phyloP scores from a whole-genome alignment of 2,113 vertebrate genomes.

The Melanostigma gelatinosum region DNA sequence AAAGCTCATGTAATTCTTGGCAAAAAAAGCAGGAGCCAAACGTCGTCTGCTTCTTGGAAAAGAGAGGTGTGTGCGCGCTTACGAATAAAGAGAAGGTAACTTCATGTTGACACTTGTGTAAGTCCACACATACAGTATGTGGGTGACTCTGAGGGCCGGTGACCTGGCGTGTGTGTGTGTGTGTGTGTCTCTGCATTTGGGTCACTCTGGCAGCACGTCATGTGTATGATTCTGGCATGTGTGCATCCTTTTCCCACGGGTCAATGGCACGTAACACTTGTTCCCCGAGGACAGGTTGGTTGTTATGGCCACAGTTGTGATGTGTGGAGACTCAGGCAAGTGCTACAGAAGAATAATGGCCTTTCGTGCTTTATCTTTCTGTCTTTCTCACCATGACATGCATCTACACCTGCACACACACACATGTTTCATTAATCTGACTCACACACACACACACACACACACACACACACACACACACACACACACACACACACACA shows the following conservation, averaged over 20 bases:
- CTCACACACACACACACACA: neutral
- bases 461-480: neutral
- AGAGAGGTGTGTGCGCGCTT: neutral
- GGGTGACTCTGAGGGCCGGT: neutral
- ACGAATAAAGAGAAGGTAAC: slow-evolving; percentile 6
- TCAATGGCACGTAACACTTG: slow-evolving; percentile 45
- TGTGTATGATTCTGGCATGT: slow-evolving; percentile 32
- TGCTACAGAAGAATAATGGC: slow-evolving; percentile 42
- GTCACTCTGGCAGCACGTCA: slow-evolving; percentile 2
- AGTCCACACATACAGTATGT: neutral
- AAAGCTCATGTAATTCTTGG: slow-evolving; percentile 72
- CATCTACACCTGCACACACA: neutral
- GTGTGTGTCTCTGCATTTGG: neutral
- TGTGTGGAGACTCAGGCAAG: slow-evolving; percentile 53
- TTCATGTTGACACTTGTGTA: neutral
- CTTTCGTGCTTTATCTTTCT: slow-evolving; percentile 12
- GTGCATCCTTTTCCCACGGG: slow-evolving; percentile 39
- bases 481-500: neutral
- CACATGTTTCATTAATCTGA: neutral
- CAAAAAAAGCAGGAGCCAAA: slow-evolving; percentile 44
- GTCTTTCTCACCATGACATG: neutral
- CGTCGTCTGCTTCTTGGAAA: slow-evolving; percentile 17
- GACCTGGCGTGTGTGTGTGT: neutral
- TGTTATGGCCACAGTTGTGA: slow-evolving; percentile 68
- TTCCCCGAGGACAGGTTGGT: slow-evolving; percentile 56